A percentile compares a stretch with the other conserved stretches of the same genome.
Evolutionary conservation across 2,888 invertebrate species (phyloP).

Genomic region (Hofmannophila pseudospretella): DNA sequence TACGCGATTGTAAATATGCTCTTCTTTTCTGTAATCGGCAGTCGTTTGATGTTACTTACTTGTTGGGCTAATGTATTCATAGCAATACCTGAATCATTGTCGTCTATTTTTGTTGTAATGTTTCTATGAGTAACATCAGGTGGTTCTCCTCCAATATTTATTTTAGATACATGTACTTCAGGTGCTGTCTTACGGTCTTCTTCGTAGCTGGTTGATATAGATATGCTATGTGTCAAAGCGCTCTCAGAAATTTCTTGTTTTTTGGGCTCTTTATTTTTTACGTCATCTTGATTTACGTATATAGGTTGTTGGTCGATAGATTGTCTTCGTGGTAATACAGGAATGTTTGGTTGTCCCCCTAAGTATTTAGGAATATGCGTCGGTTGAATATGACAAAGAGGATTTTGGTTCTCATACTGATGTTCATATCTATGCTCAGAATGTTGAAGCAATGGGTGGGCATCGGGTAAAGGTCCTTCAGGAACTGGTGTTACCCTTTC

Average conservation of each 20-base stretch:
- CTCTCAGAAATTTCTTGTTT: constrained; percentile 56
- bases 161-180: constrained; percentile 78
- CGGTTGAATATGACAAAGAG: constrained; percentile 73
- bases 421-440: constrained; percentile 87
- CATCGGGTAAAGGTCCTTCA: constrained; percentile 63
- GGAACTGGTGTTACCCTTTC: constrained; percentile 70
- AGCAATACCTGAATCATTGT: constrained; percentile 89
- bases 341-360: constrained; percentile 72
- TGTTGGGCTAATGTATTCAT: constrained; percentile 79
- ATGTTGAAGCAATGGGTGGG: constrained; percentile 85
- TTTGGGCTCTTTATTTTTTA: constrained; percentile 41
- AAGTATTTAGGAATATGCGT: constrained; percentile 81
- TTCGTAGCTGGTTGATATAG: constrained; percentile 65
- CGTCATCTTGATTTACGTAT: constrained; percentile 69
- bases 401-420: constrained; percentile 75
- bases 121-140: constrained; percentile 38
- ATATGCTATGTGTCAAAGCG: constrained; percentile 64
- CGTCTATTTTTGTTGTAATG: constrained; percentile 68
- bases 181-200: constrained; percentile 44
- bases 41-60: constrained; percentile 77
- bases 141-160: constrained; percentile 64
- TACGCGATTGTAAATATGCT: constrained; percentile 96
- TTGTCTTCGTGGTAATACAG: constrained; percentile 46
- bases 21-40: constrained; percentile 90
- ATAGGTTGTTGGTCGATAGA: constrained; percentile 62